Conservation (phyloP, 2,113 vertebrate genomes). For the Sylvia atricapilla region DNA sequence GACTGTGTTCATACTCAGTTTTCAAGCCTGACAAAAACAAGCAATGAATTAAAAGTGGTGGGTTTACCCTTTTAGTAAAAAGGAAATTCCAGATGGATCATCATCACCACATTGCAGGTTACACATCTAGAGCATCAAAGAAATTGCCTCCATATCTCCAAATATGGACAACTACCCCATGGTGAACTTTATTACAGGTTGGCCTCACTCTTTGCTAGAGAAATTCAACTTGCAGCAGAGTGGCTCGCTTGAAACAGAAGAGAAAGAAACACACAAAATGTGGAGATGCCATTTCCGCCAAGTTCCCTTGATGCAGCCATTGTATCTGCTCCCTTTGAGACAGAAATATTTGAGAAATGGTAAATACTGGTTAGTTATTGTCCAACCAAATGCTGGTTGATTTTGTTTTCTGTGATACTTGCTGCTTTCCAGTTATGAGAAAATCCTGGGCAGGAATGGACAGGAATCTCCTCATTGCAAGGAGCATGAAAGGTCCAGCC, state of each 20-base stretch:
- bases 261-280: background rate
- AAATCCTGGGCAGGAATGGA: background rate
- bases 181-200: background rate
- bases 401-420: background rate
- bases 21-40: background rate
- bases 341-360: background rate
- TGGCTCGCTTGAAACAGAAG: background rate
- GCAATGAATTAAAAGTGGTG: background rate
- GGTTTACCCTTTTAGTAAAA: background rate
- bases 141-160: background rate
- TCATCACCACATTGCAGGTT: background rate
- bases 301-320: background rate
- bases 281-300: background rate
- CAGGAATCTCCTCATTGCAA: background rate
- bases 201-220: background rate
- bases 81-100: background rate
- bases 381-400: background rate
- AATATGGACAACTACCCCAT: background rate
- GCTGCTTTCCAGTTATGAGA: background rate
- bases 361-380: background rate
- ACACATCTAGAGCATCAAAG: background rate
- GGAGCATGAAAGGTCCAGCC: fast-evolving
- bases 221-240: background rate
- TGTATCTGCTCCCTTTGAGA: background rate
- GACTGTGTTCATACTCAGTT: background rate